Conservation (phyloP, 2,888 invertebrate species). For the Nudaria mundana region DNA sequence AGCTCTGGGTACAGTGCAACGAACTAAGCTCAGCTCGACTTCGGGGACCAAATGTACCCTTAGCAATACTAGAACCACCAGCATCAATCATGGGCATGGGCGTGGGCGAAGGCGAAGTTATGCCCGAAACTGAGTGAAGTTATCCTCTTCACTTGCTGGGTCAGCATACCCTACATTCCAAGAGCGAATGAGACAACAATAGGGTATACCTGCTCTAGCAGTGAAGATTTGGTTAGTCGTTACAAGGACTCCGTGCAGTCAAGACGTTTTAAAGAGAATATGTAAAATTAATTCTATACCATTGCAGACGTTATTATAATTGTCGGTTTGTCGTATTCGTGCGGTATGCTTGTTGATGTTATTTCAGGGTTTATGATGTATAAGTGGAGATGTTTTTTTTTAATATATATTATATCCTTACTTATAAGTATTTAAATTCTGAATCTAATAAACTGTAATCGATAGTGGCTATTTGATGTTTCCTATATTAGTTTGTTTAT, state of each 20-base stretch:
- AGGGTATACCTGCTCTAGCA: slow-evolving; percentile 42
- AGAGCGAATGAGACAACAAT: slow-evolving; percentile 41
- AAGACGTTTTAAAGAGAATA: slow-evolving; percentile 31
- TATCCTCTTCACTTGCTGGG: slow-evolving; percentile 49
- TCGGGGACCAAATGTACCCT: slow-evolving; percentile 43
- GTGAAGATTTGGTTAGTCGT: slow-evolving; percentile 40
- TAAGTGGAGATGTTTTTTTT: slow-evolving; percentile 36
- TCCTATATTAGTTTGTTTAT: slow-evolving; percentile 5
- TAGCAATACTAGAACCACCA: slow-evolving; percentile 38
- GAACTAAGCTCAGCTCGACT: slow-evolving; percentile 73
- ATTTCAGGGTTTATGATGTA: slow-evolving; percentile 18
- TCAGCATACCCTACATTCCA: slow-evolving; percentile 41
- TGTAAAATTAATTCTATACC: slow-evolving; percentile 11
- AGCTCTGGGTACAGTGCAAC: slow-evolving; percentile 77
- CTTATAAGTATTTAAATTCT: slow-evolving; percentile 32
- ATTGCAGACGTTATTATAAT: slow-evolving; percentile 28
- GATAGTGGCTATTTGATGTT: slow-evolving; percentile 2
- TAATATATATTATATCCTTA: slow-evolving; percentile 27
- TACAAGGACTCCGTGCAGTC: slow-evolving; percentile 19
- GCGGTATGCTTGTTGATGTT: slow-evolving; percentile 11
- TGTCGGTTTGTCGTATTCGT: slow-evolving; percentile 16
- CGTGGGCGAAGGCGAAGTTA: slow-evolving; percentile 60
- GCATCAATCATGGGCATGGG: too few relatives aligned
- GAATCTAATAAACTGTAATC: slow-evolving; percentile 14
- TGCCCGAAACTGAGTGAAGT: slow-evolving; percentile 57